A percentile compares a stretch with the other conserved stretches of the same genome.
phyloP scores from a whole-genome alignment of 2,888 invertebrate species.

The Tineola bisselliella region DNA sequence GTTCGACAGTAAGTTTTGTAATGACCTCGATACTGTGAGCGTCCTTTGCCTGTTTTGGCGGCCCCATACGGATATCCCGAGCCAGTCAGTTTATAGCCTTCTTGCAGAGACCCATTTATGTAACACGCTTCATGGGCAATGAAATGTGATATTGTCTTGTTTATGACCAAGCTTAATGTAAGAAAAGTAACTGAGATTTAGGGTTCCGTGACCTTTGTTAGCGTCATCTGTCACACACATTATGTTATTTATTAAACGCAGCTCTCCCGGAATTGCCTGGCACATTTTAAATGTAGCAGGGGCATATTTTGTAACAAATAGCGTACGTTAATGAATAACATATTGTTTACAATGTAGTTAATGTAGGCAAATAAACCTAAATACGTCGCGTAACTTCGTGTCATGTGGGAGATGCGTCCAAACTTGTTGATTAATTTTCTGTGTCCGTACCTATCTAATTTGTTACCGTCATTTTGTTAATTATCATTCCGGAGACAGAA shows the following conservation, averaged over 20 bases:
- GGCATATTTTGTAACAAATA: background rate
- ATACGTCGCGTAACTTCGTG: background rate
- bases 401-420: conserved; percentile 4
- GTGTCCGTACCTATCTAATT: conserved; percentile 11
- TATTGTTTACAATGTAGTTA: background rate
- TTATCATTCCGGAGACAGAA: conserved; percentile 9
- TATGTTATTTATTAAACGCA: background rate
- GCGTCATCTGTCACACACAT: conserved; percentile 1
- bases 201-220: background rate
- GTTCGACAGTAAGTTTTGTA: background rate
- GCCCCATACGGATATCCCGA: background rate
- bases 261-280: background rate
- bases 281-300: background rate
- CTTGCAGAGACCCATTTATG: background rate
- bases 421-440: conserved; percentile 12
- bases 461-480: conserved; percentile 13
- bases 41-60: conserved; percentile 5
- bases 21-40: background rate
- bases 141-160: conserved; percentile 11
- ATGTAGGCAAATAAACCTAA: background rate
- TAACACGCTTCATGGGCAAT: conserved; percentile 9
- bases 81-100: background rate
- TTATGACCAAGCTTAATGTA: conserved; percentile 5
- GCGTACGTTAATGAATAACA: background rate
- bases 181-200: conserved; percentile 7